Evolutionary conservation across 2,113 vertebrate species (phyloP), one percentile per base, ranked within the genome.

Genomic region (Pollimyrus isidori): DNA sequence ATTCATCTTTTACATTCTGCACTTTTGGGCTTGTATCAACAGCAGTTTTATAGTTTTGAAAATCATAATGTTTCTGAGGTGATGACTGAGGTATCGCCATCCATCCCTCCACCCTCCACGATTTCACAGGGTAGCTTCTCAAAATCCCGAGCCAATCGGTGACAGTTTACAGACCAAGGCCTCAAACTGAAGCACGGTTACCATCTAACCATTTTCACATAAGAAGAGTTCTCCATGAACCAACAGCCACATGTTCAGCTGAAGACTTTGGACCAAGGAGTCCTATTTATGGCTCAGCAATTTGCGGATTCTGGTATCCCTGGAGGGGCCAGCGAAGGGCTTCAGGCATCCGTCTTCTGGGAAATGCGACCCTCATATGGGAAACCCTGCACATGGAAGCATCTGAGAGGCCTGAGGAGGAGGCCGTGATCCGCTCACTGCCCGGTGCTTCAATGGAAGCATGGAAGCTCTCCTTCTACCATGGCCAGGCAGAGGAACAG

Each of bases 371-470:
- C 62, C 62, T 69, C n/a, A 1, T 69, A 3, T 69, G 62, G 26
- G 62, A 30, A 30, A 69, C 62, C n/a, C n/a, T 53, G 83, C 65
- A 58, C 17, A 53, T 42, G 58, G 58, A 65, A 65, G 58, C 7
- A 30, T 69, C 26, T 56, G 56, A 90, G 30, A 82, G 90, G 50
- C 49, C 80, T 23, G 84, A 85, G 73, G 87, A 91, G 89, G 73
- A 90, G 88, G 86, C 91, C 58, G 52, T 88, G 88, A 91, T 92
- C 91, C 90, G 69, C 90, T 82, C 86, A 15, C 82, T 89, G 90
- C 88, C 82, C 46, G 83, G 83, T 52, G n/a, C 88, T 89, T 90
- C 53, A 4, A 56, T 21, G 53, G 53, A 56, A 21, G 53, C 90
- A 90, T 89, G 88, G 50, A 90, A 88, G 48, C 62, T 80, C 30